Evolutionary conservation across 2,113 vertebrate genomes (phyloP), one percentile per base, ranked within the genome.

Genomic region (Anguilla rostrata): DNA sequence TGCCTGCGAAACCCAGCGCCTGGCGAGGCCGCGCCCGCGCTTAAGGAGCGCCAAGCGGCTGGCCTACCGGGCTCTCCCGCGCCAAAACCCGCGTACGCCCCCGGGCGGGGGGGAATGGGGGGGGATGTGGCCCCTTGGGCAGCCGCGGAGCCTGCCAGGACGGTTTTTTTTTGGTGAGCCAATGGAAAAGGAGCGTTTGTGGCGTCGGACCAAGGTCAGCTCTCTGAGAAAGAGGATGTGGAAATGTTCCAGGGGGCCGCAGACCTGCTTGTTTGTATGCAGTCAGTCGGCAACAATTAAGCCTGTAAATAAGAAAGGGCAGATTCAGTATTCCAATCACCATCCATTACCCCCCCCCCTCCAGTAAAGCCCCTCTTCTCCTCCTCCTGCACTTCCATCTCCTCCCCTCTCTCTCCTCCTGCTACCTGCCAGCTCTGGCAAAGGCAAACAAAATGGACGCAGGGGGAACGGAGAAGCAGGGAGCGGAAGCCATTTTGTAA

Each of bases 401-500:
- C 89, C 86, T 66, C 90, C 91, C 84, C 87, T 83, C 90, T 90
- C 75, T 93, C 94, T 92, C 89, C 90, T 90, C 87, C 91, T 92
- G 94, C 94, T 95, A 95, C 91, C 94, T 95, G 94, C 93, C 94
- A 94, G 92, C 91, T 89, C 92, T 94, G 92, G 93, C 93, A 93
- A 89, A 82, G 79, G 93, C 84, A 83, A 89, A 96, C 94, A 96
- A 96, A 96, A 97, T 96, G 96, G 95, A 90, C 92, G 91, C 60
- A 29, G 84, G 90, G 88, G 90, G 22, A 86, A 89, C 89, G 91
- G 90, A 90, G 88, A 91, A 90, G 89, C 91, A 91, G 89, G 92
- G 89, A 1, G 89, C 91, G 94, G 93, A 93, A 93, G 96, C 95
- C 95, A 97, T 96, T 96, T 97, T 96, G 93, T 94, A 89, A 14